Base-by-base conservation (phyloP, 2,888 invertebrate genomes). In the Agonopterix arenella region DNA sequence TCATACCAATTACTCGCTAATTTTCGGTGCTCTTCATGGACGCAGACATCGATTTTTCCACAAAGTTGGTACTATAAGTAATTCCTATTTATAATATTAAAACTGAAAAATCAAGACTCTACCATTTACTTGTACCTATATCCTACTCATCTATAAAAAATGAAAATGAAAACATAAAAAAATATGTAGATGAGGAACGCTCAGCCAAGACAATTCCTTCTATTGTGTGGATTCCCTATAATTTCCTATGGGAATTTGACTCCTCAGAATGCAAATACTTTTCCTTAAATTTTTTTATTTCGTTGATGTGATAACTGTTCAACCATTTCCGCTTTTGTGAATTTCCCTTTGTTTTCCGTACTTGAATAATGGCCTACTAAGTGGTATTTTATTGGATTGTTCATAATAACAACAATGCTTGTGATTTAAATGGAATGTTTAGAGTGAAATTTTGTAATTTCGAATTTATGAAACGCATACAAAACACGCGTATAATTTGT, bases 161-260 rank as follows among this genome's bases (percentile, higher is more conserved):
- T 4, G 28, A 37, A 36, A 38, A 46, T 46, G 16, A 16, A 10
- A 7, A 36, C 10, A 2, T 45, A 28, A 10, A 43, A 43, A 43
- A 43, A 43, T 43, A 43, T 13, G 11, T 8, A 43, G 11, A 11
- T 11, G 11, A 11, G 43, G 10, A 50, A 48, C 52, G 56, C 46
- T 51, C 50, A 47, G 36, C 41, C 46, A 46, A 57, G 57, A 60
- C 55, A 59, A 52, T 47, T 36, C 49, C 49, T 54, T 56, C 54
- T 58, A 58, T 60, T 57, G 54, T 50, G 53, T 53, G 43, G 56
- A 57, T 52, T 46, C 56, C 49, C 52, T 48, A 55, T 62, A 58
- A 68, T 68, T 68, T 64, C 69, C 63, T 53, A 55, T 38, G 64
- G 64, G 68, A 43, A 61, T 50, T 59, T 36, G 28, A 28, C 28